Evolutionary conservation across 2,113 vertebrate species (phyloP), one percentile per base, ranked within the genome.

Genomic region (Ochotona curzoniae): DNA sequence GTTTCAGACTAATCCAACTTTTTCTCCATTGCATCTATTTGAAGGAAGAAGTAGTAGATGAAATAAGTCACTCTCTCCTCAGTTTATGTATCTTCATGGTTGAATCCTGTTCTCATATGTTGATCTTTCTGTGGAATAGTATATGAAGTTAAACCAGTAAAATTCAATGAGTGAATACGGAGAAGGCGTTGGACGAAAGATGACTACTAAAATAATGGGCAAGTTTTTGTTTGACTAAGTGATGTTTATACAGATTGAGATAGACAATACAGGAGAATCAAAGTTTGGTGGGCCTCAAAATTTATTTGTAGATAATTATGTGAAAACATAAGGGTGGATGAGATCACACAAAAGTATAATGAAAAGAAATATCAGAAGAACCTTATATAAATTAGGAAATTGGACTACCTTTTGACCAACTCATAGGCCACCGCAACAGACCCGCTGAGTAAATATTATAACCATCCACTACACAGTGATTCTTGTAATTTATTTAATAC

Each of bases 321-420:
- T 71, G 54, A 79, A 54, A 47, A 89, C 20, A 54, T 63, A 38
- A 28, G 8, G 1, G 78, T 87, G 35, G 1, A 71, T 64, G 64
- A 54, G 64, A 57, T 64, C 20, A 54, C 23, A 21, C 64, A 15
- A 60, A 26, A 79, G 6, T 71, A 14, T 25, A 79, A 54, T 61
- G n/a, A 71, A 92, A 74, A 54, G 18, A 78, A 79, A 21, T 79
- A 11, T n/a, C 89, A 73, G 73, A 57, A 85, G 61, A 85, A 12
- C 2, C 7, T 57, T 57, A 57, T 57, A 90, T 84, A 88, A 17
- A 28, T 79, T 57, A n/a, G 11, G 23, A 78, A 73, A 2, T 71
- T 79, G 28, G 5, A 38, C 14, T 93, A 64, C 10, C 32, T 57
- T 84, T 93, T 89, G 35, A 44, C 10, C 26, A 89, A 54, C 21